phyloP scores from a whole-genome alignment of 2,113 vertebrate species.

The Bettongia penicillata region DNA sequence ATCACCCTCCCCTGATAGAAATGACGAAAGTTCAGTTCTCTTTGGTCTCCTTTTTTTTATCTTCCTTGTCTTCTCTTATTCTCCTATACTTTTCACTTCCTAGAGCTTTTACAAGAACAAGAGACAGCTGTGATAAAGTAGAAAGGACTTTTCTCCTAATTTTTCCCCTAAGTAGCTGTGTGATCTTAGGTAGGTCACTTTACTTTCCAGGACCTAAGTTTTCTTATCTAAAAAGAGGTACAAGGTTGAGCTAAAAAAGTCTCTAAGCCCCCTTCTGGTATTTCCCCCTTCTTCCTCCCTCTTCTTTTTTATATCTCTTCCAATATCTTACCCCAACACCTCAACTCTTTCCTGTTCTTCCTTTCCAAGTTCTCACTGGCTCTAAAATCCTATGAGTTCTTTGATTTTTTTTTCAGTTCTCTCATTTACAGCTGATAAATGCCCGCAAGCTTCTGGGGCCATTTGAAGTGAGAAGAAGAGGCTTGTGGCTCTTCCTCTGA shows the following conservation, averaged over 20 bases:
- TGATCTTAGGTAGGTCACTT: not conserved
- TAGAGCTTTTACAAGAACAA: not conserved
- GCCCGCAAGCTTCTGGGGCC: not conserved
- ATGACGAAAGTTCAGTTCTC: not conserved
- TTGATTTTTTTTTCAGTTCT: not conserved
- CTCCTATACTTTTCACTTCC: not conserved
- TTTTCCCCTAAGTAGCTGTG: not conserved
- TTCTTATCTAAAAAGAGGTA: not conserved
- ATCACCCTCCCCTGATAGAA: not conserved
- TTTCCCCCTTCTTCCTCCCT: not conserved
- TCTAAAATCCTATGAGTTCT: not conserved
- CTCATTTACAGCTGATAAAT: not conserved
- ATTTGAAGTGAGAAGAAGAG: not conserved
- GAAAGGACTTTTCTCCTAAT: not conserved
- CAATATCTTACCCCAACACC: not conserved
- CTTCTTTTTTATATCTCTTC: not conserved
- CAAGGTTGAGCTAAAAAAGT: not conserved
- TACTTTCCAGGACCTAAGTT: not conserved
- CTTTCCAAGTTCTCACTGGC: not conserved
- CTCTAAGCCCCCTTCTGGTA: not conserved
- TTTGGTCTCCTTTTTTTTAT: not conserved
- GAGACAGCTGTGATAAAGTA: not conserved
- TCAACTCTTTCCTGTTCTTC: not conserved
- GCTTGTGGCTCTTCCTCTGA: not conserved
- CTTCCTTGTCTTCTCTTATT: not conserved